Base-by-base conservation (phyloP, 2,797 vertebrate species). In the Acipenser transmontanus region DNA sequence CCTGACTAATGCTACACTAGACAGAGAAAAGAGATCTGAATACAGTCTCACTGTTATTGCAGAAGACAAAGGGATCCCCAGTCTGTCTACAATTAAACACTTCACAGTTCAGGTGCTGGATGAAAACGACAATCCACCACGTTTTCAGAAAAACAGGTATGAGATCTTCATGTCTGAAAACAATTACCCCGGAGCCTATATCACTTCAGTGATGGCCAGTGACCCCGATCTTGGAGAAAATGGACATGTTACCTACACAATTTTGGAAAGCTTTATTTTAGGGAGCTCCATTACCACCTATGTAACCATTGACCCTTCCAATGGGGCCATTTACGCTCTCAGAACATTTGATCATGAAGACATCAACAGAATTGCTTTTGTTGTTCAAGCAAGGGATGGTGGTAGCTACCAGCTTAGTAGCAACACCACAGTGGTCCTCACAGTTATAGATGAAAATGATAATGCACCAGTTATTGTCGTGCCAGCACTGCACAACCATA, bases 81-180 rank as follows among this genome's bases (percentile, higher is more conserved):
- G 92, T 72, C 92, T 98, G 52, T 97, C 95, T 61, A 94, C 94
- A 60, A 92, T 95, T 63, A 98, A 97, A 81, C 96, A 98, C 75
- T 97, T 99, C 78, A 97, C 93, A 0, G 95, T 99, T 50, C 95
- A 98, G 79, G 87, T 99, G 66, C 84, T 91, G 76, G 97, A 99
- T 74, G 92, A 98, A 71, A 99, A 98, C 10, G 97, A 99, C 88
- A 99, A 99, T 75, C 90, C 96, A 10, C 97, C 97, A 1, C 84
- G 73, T 66, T 99, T 99, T 70, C 94, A 97, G 81, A 97, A 96
- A 76, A 95, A 88, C 76, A 91, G 88, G 61, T 98, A 98, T 0
- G 95, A 98, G 79, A 88, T 98, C 65, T 96, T 94, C 52, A 94
- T 96, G 72, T 91, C 94, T 0, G 97, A 99, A 82, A 99, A 99